phyloP scores from a whole-genome alignment of 1,140 invertebrate species.

The Choristoneura fumiferana region DNA sequence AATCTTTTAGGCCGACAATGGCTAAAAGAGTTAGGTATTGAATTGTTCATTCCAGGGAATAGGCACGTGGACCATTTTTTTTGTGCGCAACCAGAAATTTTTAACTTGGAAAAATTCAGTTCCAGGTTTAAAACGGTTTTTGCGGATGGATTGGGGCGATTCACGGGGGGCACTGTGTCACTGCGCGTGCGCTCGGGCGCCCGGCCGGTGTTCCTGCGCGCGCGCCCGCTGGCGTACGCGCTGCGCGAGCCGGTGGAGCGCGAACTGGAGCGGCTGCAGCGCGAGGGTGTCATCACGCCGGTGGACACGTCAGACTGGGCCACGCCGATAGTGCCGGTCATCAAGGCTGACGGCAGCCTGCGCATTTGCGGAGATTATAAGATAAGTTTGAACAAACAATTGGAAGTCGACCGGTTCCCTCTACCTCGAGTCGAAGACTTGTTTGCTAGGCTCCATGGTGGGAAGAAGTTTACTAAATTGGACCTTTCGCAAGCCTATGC shows the following conservation, averaged over 20 bases:
- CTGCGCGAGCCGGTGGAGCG: no score
- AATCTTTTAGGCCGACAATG: conserved; percentile 38
- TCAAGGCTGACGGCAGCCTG: conserved; percentile 45
- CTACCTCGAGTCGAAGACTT: conserved; percentile 50
- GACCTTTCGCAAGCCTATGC: no score
- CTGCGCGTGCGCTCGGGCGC: conserved; percentile 25
- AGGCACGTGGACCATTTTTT: neutral
- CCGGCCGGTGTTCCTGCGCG: conserved; percentile 36
- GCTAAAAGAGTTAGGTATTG: conserved; percentile 28
- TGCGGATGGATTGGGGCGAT: conserved; percentile 37
- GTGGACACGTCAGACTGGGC: conserved; percentile 46
- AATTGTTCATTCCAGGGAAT: conserved; percentile 11
- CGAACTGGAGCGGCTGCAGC: no score
- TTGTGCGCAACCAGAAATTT: neutral
- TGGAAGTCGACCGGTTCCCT: conserved; percentile 44
- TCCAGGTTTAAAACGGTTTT: conserved; percentile 42
- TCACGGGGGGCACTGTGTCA: conserved; percentile 31
- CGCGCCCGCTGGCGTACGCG: conserved; percentile 40
- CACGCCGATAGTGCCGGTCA: conserved; percentile 52
- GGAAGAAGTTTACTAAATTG: conserved; percentile 21
- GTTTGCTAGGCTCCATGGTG: conserved; percentile 30
- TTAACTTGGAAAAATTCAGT: conserved; percentile 26
- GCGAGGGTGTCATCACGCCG: conserved; percentile 15
- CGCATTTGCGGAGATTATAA: conserved; percentile 50
- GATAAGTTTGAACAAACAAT: conserved; percentile 42